A percentile compares a stretch with the other conserved stretches of the same genome.
Conservation (phyloP, 1,140 invertebrate species). For the Drosophila kepulauana region DNA sequence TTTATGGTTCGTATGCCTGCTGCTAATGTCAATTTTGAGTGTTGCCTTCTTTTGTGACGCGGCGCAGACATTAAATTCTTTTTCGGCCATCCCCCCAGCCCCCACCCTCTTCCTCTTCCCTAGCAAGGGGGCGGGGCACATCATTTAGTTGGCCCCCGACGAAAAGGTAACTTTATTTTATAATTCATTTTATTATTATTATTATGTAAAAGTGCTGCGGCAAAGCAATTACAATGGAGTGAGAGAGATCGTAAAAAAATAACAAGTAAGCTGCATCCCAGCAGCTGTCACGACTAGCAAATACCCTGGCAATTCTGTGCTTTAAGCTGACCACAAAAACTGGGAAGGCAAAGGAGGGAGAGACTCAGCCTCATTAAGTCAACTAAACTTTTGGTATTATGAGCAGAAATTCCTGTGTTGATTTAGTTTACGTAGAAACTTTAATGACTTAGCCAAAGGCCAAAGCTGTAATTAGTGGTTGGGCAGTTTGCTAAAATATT, state of each 20-base stretch:
- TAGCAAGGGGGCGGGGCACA: constrained; percentile 28
- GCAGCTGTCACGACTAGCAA: background rate
- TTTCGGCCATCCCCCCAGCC: background rate
- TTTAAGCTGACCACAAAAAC: background rate
- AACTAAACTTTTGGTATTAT: background rate
- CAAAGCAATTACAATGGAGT: constrained; percentile 73
- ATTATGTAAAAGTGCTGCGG: constrained; percentile 75
- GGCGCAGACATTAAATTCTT: constrained; percentile 72
- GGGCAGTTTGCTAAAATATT: background rate
- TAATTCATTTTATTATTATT: constrained; percentile 83
- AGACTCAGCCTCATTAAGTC: background rate
- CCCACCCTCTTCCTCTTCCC: no score
- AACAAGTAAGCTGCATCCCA: constrained; percentile 10
- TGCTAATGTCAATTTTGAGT: constrained; percentile 82
- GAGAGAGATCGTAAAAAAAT: constrained; percentile 54
- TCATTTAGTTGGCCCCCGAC: constrained; percentile 64
- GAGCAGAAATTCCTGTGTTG: background rate
- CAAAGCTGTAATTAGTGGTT: background rate
- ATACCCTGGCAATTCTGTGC: constrained; percentile 15
- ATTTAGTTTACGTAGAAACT: background rate
- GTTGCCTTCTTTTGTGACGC: constrained; percentile 65
- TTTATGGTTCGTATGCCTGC: constrained; percentile 79
- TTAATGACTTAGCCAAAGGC: background rate
- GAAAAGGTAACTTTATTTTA: constrained; percentile 82
- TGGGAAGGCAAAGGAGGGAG: no score